Conservation (phyloP, 53 echinoderm and acorn worm genomes). For the Zoroaster sp. region DNA sequence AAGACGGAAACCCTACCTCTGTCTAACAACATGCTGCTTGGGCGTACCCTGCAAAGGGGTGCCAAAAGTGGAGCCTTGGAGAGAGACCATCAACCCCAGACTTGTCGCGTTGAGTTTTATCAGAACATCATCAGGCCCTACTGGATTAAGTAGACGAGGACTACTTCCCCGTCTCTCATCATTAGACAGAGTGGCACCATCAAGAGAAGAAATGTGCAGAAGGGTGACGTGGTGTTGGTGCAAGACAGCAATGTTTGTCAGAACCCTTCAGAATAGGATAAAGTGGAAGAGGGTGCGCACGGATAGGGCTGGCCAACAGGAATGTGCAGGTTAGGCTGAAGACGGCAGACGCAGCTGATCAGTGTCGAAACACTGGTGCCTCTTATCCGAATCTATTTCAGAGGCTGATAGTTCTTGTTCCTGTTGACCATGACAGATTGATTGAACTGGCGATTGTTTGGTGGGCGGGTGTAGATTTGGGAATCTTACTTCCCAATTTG, state of each 20-base stretch:
- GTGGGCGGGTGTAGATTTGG: constrained; percentile 6
- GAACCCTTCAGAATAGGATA: background rate
- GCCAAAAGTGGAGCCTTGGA: constrained; percentile 50
- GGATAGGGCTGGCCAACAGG: constrained; percentile 19
- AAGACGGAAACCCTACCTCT: constrained; percentile 44
- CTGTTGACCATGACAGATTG: background rate
- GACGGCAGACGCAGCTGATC: background rate
- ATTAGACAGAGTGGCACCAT: constrained; percentile 51
- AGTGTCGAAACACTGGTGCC: background rate
- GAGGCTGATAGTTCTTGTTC: constrained; percentile 4
- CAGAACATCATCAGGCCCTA: constrained; percentile 52
- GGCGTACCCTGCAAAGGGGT: constrained; percentile 26
- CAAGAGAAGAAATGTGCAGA: constrained; percentile 20
- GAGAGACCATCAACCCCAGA: constrained; percentile 31
- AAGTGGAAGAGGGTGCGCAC: constrained; percentile 21
- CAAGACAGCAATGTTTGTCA: constrained; percentile 47
- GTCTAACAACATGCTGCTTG: constrained; percentile 5
- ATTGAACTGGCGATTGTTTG: background rate
- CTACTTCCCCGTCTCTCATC: constrained; percentile 52
- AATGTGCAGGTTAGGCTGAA: constrained; percentile 38
- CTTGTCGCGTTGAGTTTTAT: constrained; percentile 43
- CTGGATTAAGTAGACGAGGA: constrained; percentile 57
- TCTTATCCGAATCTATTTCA: background rate
- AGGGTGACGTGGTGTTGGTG: constrained; percentile 46
- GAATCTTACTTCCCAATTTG: too few species aligned